Conservation (phyloP, 2,797 vertebrate genomes). For the Amphiprion clarkii region DNA sequence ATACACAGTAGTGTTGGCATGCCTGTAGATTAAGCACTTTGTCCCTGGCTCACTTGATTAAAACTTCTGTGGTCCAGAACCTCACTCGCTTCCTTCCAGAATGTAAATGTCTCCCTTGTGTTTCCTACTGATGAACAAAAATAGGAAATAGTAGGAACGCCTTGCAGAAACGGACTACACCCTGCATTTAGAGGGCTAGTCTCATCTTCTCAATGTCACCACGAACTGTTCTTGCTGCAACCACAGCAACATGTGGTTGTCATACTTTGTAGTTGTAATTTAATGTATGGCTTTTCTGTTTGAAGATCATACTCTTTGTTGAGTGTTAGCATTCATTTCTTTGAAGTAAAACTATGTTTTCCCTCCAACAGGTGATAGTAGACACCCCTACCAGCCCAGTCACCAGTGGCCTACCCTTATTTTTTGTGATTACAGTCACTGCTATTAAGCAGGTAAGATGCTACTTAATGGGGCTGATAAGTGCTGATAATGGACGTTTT, state of each 20-base stretch:
- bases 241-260: constrained; percentile 20
- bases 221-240: constrained; percentile 20
- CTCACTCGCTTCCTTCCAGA: constrained; percentile 29
- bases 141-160: constrained; percentile 16
- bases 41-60: constrained; percentile 64
- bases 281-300: constrained; percentile 6
- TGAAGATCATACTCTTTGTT: constrained; percentile 22
- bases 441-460: constrained; percentile 96
- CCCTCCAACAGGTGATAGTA: constrained; percentile 91
- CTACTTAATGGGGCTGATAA: constrained; percentile 5
- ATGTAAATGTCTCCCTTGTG: constrained; percentile 53
- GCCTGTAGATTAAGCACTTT: constrained; percentile 64
- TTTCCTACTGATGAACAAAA: constrained; percentile 44
- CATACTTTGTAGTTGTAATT: constrained; percentile 20
- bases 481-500: constrained; percentile 1
- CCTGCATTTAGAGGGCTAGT: constrained; percentile 56
- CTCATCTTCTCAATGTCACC: constrained; percentile 17
- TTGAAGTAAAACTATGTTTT: not conserved
- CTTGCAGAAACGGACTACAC: constrained; percentile 49
- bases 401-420: constrained; percentile 97
- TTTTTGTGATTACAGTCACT: constrained; percentile 98
- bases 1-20: constrained; percentile 51
- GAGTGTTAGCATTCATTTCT: constrained; percentile 4
- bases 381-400: constrained; percentile 99
- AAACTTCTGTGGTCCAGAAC: constrained; percentile 66